These are phyloP conservation scores for Microctenopoma lineatum DNA, from an alignment of 2,797 vertebrate genomes.

Conservation along the genomic window DNA sequence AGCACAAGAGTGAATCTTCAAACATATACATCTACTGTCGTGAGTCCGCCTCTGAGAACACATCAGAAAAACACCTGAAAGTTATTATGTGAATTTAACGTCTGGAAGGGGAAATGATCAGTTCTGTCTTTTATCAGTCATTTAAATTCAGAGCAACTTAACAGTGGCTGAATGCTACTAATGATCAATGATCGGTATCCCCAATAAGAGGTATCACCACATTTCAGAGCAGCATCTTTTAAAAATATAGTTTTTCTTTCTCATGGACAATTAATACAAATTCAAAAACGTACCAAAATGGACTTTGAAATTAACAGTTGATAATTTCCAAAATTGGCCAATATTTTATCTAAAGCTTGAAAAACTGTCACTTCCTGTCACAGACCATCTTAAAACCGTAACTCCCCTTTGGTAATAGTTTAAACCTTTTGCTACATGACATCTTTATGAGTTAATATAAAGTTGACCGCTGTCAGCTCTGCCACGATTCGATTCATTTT, in stretches of 20 bases:
- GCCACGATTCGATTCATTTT: constrained; percentile 31
- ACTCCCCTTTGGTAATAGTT: constrained; percentile 43
- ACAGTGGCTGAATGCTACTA: not conserved
- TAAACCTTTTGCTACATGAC: constrained; percentile 14
- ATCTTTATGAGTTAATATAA: constrained; percentile 5
- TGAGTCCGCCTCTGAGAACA: constrained; percentile 19
- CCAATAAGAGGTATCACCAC: not conserved
- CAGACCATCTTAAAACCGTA: constrained; percentile 20
- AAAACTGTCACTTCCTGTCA: constrained; percentile 1
- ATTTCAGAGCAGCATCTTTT: constrained; percentile 11
- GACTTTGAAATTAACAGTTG: constrained; percentile 7
- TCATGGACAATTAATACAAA: constrained; percentile 2
- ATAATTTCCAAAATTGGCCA: not conserved
- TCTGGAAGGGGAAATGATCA: not conserved
- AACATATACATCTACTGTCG: constrained; percentile 41
- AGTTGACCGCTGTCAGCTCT: not conserved
- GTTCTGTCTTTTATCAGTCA: not conserved
- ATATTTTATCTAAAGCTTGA: constrained; percentile 28
- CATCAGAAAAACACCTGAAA: not conserved
- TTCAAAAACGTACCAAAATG: not conserved
- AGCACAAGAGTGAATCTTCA: constrained; percentile 39
- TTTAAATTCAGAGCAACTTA: constrained; percentile 24
- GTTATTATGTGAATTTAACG: not conserved
- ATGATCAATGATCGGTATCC: not conserved
- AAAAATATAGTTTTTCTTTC: not conserved